Conservation (phyloP, 2,797 vertebrate species). For the Eidolon dupreanum region DNA sequence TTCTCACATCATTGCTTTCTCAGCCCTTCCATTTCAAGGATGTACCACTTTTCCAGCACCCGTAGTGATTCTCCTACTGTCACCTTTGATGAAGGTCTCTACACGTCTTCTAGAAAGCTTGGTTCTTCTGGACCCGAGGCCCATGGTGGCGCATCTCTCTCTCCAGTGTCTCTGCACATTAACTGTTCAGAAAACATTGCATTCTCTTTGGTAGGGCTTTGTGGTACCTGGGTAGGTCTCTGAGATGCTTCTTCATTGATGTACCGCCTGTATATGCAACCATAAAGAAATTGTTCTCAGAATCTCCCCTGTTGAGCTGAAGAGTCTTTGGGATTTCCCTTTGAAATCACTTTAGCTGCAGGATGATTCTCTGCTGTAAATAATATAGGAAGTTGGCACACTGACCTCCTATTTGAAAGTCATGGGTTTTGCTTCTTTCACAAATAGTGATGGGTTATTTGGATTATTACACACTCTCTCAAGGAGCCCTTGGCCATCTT, state of each 20-base stretch:
- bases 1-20: not conserved
- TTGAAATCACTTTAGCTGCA: conserved; percentile 20
- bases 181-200: not conserved
- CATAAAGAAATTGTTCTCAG: not conserved
- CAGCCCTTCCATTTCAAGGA: not conserved
- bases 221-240: not conserved
- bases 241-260: not conserved
- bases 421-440: not conserved
- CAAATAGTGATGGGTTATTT: not conserved
- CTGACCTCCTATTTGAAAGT: conserved; percentile 40
- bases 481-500: not conserved
- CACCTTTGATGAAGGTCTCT: not conserved
- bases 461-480: not conserved
- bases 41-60: not conserved
- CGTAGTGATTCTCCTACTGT: not conserved
- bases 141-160: not conserved
- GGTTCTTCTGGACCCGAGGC: not conserved
- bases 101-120: not conserved
- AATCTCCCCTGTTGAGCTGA: not conserved
- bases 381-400: conserved; percentile 1
- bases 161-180: not conserved
- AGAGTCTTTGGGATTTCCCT: conserved; percentile 14
- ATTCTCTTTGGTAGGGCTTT: not conserved
- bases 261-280: not conserved
- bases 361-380: conserved; percentile 1